Conservation (phyloP, 2,113 vertebrate species). For the Phalacrocorax pelagicus region DNA sequence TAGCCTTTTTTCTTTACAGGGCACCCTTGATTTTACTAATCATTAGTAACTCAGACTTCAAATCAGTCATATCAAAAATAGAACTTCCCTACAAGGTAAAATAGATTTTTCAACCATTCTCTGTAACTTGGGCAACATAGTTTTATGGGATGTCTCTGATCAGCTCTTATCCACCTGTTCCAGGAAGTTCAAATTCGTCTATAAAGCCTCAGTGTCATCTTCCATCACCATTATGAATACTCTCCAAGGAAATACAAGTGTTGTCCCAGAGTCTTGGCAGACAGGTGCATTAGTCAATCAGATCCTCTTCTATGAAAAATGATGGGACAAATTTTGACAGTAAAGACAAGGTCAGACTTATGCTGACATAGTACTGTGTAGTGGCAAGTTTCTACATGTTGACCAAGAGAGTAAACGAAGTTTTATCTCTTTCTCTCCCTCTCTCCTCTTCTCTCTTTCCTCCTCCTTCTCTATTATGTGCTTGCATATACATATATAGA, state of each 20-base stretch:
- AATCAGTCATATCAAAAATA: neutral
- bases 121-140: neutral
- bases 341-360: neutral
- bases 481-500: neutral
- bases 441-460: neutral
- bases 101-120: neutral
- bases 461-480: neutral
- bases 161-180: neutral
- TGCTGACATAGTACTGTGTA: neutral
- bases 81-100: neutral
- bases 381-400: neutral
- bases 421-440: neutral
- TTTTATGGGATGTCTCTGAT: neutral
- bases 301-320: neutral
- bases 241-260: slow-evolving; percentile 5
- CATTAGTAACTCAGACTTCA: neutral
- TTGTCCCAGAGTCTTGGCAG: neutral
- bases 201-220: neutral
- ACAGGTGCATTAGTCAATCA: slow-evolving; percentile 7
- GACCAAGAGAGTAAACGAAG: neutral
- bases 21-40: neutral
- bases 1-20: neutral
- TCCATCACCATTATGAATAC: slow-evolving; percentile 15
- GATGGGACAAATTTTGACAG: neutral
- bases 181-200: slow-evolving; percentile 36